phyloP scores from a whole-genome alignment of 23 tunicate species.

The Styela plicata region DNA sequence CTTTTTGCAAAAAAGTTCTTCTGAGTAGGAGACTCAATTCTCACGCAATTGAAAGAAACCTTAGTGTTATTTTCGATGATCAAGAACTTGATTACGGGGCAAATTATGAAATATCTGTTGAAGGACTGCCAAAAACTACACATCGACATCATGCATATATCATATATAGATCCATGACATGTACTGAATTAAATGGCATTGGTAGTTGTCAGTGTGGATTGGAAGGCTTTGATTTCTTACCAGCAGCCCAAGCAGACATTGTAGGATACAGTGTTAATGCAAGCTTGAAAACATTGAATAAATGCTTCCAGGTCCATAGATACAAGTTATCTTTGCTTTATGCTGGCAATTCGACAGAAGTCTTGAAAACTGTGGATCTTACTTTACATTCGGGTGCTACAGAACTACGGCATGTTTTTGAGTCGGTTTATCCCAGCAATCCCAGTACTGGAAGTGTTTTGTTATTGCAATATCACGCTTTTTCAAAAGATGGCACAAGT shows the following conservation, averaged over 20 bases:
- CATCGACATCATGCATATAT: not conserved
- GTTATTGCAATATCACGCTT: slow-evolving; percentile 11
- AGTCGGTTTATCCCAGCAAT: slow-evolving; percentile 1
- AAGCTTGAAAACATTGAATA: not conserved
- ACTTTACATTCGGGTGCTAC: not conserved
- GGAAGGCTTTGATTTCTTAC: not conserved
- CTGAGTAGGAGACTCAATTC: not conserved
- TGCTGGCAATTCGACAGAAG: not conserved
- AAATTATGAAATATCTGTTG: slow-evolving; percentile 9
- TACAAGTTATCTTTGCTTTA: slow-evolving; percentile 1
- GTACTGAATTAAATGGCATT: slow-evolving; percentile 16
- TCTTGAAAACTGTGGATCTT: not conserved
- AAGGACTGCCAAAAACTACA: slow-evolving; percentile 13
- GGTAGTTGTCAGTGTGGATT: slow-evolving; percentile 31
- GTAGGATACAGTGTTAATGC: slow-evolving; percentile 1
- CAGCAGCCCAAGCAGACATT: not conserved
- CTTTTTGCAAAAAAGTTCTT: not conserved
- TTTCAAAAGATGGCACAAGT: not conserved
- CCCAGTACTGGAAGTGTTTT: not conserved
- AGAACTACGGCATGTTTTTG: not conserved
- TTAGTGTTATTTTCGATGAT: not conserved
- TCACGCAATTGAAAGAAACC: not conserved
- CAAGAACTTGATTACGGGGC: slow-evolving; percentile 14
- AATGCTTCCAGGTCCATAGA: slow-evolving; percentile 5
- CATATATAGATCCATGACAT: not conserved